A percentile compares a stretch with the other conserved stretches of the same genome.
phyloP scores from a whole-genome alignment of 2,888 invertebrate genomes.

The Agriotes lineatus region DNA sequence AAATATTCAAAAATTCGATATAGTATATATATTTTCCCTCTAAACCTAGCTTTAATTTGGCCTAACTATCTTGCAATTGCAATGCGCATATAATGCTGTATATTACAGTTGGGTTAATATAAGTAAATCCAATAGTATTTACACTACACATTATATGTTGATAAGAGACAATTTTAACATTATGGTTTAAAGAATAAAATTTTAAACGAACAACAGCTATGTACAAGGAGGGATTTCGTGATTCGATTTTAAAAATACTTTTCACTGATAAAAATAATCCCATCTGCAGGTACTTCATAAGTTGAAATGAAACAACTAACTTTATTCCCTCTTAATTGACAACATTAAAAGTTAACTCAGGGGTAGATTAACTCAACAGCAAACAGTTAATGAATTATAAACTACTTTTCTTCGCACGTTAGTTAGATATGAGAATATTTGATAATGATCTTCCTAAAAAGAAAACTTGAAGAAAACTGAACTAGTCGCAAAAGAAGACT shows the following conservation, averaged over 20 bases:
- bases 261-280: conserved; percentile 49
- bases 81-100: conserved; percentile 37
- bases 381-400: conserved; percentile 1
- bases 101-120: conserved; percentile 38
- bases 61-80: conserved; percentile 44
- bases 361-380: conserved; percentile 9
- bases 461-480: too few species aligned
- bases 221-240: conserved; percentile 61
- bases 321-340: conserved; percentile 49
- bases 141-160: conserved; percentile 31
- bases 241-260: conserved; percentile 47
- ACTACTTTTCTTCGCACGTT: neutral
- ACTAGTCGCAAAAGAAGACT: too few species aligned
- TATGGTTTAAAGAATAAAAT: conserved; percentile 61
- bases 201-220: conserved; percentile 62
- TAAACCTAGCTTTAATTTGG: conserved; percentile 39
- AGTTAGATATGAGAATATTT: neutral
- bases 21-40: conserved; percentile 35
- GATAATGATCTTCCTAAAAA: too few species aligned
- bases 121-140: conserved; percentile 32
- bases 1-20: conserved; percentile 43
- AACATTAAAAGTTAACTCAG: conserved; percentile 40
- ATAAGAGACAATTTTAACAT: conserved; percentile 37
- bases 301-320: conserved; percentile 29
- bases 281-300: conserved; percentile 50